Evolutionary conservation across 1,140 invertebrate genomes (phyloP).

Genomic region (Platyura marginata): DNA sequence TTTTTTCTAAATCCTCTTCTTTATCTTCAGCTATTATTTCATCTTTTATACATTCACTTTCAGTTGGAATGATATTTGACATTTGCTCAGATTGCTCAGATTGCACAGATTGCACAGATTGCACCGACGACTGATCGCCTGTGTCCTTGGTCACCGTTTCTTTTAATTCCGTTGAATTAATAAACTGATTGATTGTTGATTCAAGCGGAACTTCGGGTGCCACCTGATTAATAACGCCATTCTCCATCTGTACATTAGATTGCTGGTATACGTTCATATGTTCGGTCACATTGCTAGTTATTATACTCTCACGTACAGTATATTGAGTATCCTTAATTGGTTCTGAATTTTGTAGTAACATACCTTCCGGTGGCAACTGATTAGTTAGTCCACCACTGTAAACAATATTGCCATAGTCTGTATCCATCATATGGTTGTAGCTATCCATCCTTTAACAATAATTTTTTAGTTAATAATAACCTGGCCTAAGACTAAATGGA

Average conservation of each 20-base stretch:
- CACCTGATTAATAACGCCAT: neutral
- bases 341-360: neutral
- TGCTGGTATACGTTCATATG: neutral
- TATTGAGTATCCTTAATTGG: neutral
- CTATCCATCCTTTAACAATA: neutral
- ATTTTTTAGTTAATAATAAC: no score
- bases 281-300: neutral
- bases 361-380: neutral
- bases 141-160: neutral
- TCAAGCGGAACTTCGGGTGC: no score
- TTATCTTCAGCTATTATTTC: neutral
- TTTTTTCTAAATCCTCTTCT: neutral
- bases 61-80: no score
- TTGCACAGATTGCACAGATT: neutral
- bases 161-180: neutral
- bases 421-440: neutral
- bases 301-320: neutral
- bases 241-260: neutral
- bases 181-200: neutral
- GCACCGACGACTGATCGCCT: neutral
- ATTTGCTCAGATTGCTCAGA: neutral
- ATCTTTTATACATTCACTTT: no score
- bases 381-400: neutral
- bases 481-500: no score
- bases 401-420: neutral